Base-by-base conservation (phyloP, 2,888 invertebrate species). In the Drymonia ruficornis region DNA sequence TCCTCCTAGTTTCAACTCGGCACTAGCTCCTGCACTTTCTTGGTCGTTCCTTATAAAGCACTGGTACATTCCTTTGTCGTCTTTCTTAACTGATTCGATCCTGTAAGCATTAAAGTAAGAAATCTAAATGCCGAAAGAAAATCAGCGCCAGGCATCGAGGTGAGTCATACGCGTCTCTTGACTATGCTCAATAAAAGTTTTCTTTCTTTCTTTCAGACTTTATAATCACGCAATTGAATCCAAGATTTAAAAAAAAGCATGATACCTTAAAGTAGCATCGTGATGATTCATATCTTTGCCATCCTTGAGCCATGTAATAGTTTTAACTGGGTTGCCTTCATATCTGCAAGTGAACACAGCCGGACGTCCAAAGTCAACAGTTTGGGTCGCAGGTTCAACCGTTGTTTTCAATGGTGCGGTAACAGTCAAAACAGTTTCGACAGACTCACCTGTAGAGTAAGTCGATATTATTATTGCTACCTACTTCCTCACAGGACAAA, bases 31-130 rank as follows among this genome's bases (percentile, higher is more conserved):
- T 0, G 98, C 98, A 75, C 97, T 97, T 84, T 98, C 98, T 81
- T 97, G 97, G 74, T 98, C 98, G 81, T 98, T 98, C 53, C 97
- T 94, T 50, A 98, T 97, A 80, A 98, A 98, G 83, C 99, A 99
- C 81, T 99, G 99, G 85, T 98, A 99, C 98, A 98, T 98, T 77
- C 99, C 99, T 81, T 97, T 97, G 86, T 98, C 98, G 87, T 98
- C 97, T 76, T 98, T 97, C 86, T 97, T 96, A 0, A 99, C 98
- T 1, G 97, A 96, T 76, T 97, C 97, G 74, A 99, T 98, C 65
- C 97, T 94, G 77, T 52, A 86, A 47, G 31, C 16, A 76, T 48
- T 6, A 16, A 40, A 16, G 8, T 15, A 16, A 16, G 2, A 16
- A 16, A 16, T 16, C 15, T 16, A 40, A 16, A 13, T 31, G 9